Conservation (phyloP, 2,797 vertebrate species). For the Peromyscus aztecus region DNA sequence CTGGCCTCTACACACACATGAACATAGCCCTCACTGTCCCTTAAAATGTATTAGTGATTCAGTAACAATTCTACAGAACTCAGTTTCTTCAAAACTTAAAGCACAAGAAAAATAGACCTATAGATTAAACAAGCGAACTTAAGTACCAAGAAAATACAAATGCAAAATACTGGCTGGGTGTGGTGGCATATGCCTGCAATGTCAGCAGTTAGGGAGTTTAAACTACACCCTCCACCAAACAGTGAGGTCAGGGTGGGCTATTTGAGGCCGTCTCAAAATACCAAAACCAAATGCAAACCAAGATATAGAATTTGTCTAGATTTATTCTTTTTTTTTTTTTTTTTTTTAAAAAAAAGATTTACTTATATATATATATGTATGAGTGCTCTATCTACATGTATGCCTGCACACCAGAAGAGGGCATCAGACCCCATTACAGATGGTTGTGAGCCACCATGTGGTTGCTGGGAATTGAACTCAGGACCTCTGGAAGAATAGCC, state of each 20-base stretch:
- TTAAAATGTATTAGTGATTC: background rate
- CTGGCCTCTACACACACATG: background rate
- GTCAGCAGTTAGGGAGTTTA: background rate
- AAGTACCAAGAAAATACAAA: slow-evolving; percentile 17
- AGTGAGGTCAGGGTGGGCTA: background rate
- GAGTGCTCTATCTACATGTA: background rate
- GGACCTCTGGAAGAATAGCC: background rate
- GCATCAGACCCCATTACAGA: background rate
- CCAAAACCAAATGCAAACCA: background rate
- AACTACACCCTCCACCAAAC: background rate
- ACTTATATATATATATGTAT: background rate
- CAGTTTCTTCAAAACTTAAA: slow-evolving; percentile 30
- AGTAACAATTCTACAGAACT: slow-evolving; percentile 1
- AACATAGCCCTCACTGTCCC: background rate
- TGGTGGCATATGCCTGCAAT: background rate
- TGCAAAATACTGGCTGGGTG: background rate
- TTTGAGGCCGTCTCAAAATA: background rate
- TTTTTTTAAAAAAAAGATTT: background rate
- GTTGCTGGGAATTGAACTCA: background rate
- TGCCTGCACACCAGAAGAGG: background rate
- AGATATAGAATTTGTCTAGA: background rate
- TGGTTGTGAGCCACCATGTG: background rate
- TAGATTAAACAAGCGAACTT: background rate
- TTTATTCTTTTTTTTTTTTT: background rate
- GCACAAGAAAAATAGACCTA: background rate